A percentile compares a stretch with the other conserved stretches of the same genome.
These are phyloP conservation scores for Andrena fulva DNA, from an alignment of 2,888 invertebrate species.

Conservation along the genomic window DNA sequence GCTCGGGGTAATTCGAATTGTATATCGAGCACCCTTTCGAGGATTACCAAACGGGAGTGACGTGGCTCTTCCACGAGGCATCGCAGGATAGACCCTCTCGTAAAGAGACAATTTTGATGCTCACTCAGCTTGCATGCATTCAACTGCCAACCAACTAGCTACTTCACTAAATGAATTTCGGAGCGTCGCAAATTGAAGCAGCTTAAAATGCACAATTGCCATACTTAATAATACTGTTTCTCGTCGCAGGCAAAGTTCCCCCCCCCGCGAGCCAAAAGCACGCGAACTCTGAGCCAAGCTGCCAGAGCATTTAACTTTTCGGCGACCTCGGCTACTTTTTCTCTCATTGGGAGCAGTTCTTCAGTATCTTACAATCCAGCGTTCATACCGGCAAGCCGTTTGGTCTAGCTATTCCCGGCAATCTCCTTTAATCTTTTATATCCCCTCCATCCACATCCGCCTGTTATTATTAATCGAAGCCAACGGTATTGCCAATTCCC, in stretches of 20 bases:
- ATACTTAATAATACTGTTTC: constrained; percentile 20
- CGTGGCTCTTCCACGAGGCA: not conserved
- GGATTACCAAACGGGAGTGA: not conserved
- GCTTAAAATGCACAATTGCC: constrained; percentile 14
- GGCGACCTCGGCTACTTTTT: not conserved
- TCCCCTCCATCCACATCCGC: not conserved
- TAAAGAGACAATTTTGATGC: not conserved
- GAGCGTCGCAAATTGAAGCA: not conserved
- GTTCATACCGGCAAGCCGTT: not conserved
- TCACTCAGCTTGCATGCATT: not conserved
- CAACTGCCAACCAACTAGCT: not conserved
- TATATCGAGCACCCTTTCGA: constrained; percentile 5
- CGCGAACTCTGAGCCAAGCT: not conserved
- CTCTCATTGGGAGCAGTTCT: constrained; percentile 1
- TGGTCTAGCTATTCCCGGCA: too few species aligned
- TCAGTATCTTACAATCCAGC: too few species aligned
- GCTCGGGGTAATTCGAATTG: not conserved
- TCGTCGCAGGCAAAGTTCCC: constrained; percentile 4
- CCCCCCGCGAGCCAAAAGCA: constrained; percentile 9
- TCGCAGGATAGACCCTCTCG: not conserved
- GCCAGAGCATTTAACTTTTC: not conserved
- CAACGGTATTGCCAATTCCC: constrained; percentile 17
- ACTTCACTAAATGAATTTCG: not conserved
- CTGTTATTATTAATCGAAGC: constrained; percentile 7
- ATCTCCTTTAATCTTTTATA: too few species aligned